Evolutionary conservation across 37 sponge, comb jelly and placozoan genomes (phyloP).

Genomic region (Mnemiopsis leidyi): DNA sequence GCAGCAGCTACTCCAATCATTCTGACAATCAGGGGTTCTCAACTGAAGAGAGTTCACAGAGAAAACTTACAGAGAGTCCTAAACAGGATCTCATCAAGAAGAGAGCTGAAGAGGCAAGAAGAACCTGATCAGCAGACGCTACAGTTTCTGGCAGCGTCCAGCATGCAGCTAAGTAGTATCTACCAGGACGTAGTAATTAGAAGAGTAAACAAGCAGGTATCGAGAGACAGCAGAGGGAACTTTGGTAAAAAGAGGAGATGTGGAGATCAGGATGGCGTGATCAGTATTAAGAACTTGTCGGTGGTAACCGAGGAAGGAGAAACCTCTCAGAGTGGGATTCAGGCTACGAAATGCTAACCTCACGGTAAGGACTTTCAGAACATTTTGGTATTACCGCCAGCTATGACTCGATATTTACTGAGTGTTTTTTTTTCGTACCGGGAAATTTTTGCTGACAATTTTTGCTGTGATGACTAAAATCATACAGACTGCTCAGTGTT

Average conservation of each 20-base stretch:
- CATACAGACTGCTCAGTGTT: too few relatives aligned
- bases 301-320: background rate
- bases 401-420: too few relatives aligned
- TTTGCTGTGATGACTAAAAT: too few relatives aligned
- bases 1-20: constrained; percentile 10
- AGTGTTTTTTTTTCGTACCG: too few relatives aligned
- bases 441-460: too few relatives aligned
- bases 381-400: too few relatives aligned
- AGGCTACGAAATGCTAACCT: too few relatives aligned
- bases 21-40: background rate
- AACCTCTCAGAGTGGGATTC: background rate
- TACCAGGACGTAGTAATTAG: background rate
- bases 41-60: constrained; percentile 11
- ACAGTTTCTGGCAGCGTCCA: constrained; percentile 39
- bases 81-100: background rate
- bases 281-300: background rate
- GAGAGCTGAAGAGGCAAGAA: background rate
- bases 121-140: background rate
- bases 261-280: background rate
- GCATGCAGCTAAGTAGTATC: constrained; percentile 24
- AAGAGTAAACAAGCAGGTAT: background rate
- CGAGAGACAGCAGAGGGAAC: background rate
- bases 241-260: background rate
- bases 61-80: constrained; percentile 2
- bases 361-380: too few relatives aligned